Base-by-base conservation (phyloP, 2,888 invertebrate genomes). In the Zhuqinia jingwanae region DNA sequence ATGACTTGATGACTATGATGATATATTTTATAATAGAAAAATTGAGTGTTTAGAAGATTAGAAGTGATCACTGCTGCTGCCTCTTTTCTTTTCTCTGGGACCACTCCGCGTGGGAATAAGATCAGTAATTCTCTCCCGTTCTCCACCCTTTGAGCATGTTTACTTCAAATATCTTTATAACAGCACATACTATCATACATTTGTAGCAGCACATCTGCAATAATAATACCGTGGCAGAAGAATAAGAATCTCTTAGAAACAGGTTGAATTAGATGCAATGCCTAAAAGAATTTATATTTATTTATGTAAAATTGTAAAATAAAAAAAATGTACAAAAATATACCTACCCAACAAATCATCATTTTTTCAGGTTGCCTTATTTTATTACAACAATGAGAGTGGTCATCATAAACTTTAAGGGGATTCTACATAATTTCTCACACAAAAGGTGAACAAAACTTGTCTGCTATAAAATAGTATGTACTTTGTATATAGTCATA, bases 101-200 rank as follows among this genome's bases (percentile, higher is more conserved):
- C n/a, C 20, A 13, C 36, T 22, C 10, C 45, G 42, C 80, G 80
- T 80, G 80, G 80, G 80, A 80, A 80, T 70, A 80, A 22, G 68
- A 80, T 80, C 68, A 80, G 56, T 68, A 56, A 68, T 80, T 80
- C 70, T 56, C 80, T 80, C 80, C 53, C 56, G 68, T 56, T 50
- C 63, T 42, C 75, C n/a, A 22, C 73, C 73, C 45, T 53, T 68
- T 45, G 15, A 68, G 20, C 36, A 68, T 68, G 68, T 42, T 68
- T 42, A 36, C 25, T 36, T 30, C 17, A 13, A 30, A n/a, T 25
- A 25, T 63, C 56, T 11, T 11, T 22, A 53, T n/a, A n/a, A n/a
- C n/a, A 60, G 22, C 2, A 22, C 15, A 53, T 53, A 3, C 1
- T 53, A 17, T 53, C n/a, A 6, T 50, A 50, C 50, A n/a, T 25